These are phyloP conservation scores for Adelges cooleyi DNA, from an alignment of 1,140 invertebrate genomes.

Conservation along the genomic window DNA sequence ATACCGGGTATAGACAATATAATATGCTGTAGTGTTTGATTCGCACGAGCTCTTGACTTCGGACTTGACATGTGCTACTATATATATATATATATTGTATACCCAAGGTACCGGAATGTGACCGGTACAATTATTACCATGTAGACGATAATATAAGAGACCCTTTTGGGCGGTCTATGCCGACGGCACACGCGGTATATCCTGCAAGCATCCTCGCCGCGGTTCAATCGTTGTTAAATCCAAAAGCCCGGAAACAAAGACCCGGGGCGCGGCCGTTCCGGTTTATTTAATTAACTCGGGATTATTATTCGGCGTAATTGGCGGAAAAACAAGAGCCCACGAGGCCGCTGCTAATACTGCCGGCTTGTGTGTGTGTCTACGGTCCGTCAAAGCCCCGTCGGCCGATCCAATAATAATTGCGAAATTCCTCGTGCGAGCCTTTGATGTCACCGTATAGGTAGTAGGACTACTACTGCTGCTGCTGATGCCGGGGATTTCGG, in stretches of 20 bases:
- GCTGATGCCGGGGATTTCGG: not conserved
- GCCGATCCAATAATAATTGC: slow-evolving; percentile 1
- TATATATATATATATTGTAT: too few species aligned
- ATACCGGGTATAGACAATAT: too few species aligned
- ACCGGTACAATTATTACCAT: too few species aligned
- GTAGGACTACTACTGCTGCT: not conserved
- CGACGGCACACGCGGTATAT: too few species aligned
- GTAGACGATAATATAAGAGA: too few species aligned
- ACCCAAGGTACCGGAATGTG: too few species aligned
- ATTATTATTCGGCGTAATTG: slow-evolving; percentile 27
- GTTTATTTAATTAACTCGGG: slow-evolving; percentile 28
- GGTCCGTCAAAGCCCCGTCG: too few species aligned
- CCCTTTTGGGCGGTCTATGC: too few species aligned
- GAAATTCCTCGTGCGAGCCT: slow-evolving; percentile 25
- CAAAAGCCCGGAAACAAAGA: slow-evolving; percentile 23
- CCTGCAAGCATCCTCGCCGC: too few species aligned
- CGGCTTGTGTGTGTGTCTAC: not conserved
- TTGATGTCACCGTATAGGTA: slow-evolving; percentile 7
- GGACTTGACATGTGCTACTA: too few species aligned
- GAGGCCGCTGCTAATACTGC: slow-evolving; percentile 6
- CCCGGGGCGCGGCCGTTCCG: slow-evolving; percentile 18
- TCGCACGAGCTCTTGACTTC: too few species aligned
- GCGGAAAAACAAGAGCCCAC: slow-evolving; percentile 25
- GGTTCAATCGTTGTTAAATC: not conserved
- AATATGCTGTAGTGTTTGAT: too few species aligned